Percentiles rank a stretch among this genome's conserved stretches.
Evolutionary conservation across 2,113 vertebrate genomes (phyloP).

Genomic region (Fregetta grallaria): DNA sequence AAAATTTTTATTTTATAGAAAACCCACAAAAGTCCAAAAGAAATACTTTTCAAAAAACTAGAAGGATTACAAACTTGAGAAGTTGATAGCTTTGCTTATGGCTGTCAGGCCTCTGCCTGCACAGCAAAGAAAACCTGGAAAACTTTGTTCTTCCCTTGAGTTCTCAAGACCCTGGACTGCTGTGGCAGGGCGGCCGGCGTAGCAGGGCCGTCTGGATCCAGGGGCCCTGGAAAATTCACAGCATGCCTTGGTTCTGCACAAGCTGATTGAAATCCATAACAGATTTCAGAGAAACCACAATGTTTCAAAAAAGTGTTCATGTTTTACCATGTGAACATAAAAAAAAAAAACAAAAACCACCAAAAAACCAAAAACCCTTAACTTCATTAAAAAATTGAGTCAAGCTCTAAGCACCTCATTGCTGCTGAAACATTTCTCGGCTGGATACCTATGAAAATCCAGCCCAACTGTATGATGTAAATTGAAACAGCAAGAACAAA

Average conservation of each 20-base stretch:
- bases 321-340: not conserved
- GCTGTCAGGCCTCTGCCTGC: not conserved
- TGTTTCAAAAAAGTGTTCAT: not conserved
- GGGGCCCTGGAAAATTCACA: not conserved
- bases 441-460: not conserved
- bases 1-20: not conserved
- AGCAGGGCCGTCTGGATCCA: not conserved
- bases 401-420: not conserved
- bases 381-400: not conserved
- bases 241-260: rapidly evolving
- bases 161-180: not conserved
- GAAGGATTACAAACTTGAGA: not conserved
- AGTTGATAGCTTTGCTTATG: not conserved
- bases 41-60: not conserved
- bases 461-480: not conserved
- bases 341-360: too few species aligned
- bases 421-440: not conserved
- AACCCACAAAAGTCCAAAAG: not conserved
- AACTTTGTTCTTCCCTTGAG: not conserved
- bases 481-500: not conserved
- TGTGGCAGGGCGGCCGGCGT: too few species aligned
- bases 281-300: not conserved
- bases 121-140: not conserved
- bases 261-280: not conserved
- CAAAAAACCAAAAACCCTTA: not conserved